Evolutionary conservation across 2,797 vertebrate genomes (phyloP).

Genomic region (Etheostoma nigrum): DNA sequence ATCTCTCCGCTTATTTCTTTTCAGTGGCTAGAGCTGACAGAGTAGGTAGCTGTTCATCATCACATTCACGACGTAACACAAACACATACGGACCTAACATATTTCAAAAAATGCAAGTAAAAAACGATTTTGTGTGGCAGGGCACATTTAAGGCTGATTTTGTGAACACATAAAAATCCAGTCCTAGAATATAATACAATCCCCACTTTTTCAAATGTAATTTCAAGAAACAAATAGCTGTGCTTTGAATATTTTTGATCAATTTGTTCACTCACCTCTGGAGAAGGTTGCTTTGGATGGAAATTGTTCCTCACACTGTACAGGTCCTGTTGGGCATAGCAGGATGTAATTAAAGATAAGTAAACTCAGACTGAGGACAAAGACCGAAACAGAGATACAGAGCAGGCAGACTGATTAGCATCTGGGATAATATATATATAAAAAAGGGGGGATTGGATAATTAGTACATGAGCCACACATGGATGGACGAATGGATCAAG

Average conservation of each 20-base stretch:
- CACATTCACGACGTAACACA: too few species aligned
- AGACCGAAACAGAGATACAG: slow-evolving; percentile 13
- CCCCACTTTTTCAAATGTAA: neutral
- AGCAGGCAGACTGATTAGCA: slow-evolving; percentile 51
- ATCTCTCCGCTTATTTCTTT: too few species aligned
- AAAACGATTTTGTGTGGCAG: too few species aligned
- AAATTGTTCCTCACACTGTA: slow-evolving; percentile 83
- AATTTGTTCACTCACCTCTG: slow-evolving; percentile 80
- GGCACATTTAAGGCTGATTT: neutral
- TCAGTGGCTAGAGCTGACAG: too few species aligned
- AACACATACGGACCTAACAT: too few species aligned
- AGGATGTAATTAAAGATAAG: slow-evolving; percentile 19
- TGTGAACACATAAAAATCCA: neutral
- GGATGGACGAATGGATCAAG: slow-evolving; percentile 49
- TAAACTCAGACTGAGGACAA: neutral
- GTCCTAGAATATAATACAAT: neutral
- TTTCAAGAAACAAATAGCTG: neutral
- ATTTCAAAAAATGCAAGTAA: too few species aligned
- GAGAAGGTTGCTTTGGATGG: slow-evolving; percentile 69
- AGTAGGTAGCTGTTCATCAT: too few species aligned
- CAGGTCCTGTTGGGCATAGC: slow-evolving; percentile 75
- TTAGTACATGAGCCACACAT: slow-evolving; percentile 66
- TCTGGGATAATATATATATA: slow-evolving; percentile 10
- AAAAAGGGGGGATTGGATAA: slow-evolving; percentile 30
- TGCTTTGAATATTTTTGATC: neutral